Conservation (phyloP, 2,797 vertebrate species). For the Hozukius guyotensis region DNA sequence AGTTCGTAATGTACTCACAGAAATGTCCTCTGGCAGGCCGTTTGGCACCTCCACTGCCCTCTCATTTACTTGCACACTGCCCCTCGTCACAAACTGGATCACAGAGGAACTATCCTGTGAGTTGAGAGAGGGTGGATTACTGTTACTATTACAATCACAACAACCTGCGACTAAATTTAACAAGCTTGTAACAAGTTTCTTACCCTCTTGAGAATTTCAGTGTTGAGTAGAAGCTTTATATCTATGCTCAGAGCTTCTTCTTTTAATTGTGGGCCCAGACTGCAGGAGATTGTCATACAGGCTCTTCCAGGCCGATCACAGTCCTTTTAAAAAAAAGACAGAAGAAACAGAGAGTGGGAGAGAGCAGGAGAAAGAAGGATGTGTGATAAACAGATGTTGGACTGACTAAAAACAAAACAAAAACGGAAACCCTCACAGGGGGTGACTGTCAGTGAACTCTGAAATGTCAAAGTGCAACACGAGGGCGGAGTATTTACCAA, state of each 20-base stretch:
- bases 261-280: constrained; percentile 89
- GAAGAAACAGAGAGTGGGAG: background rate
- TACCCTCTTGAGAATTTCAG: constrained; percentile 96
- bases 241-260: constrained; percentile 91
- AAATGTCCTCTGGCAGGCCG: constrained; percentile 90
- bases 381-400: constrained; percentile 56
- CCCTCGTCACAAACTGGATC: constrained; percentile 94
- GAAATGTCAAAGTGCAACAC: constrained; percentile 37
- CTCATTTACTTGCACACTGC: constrained; percentile 85
- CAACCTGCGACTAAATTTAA: background rate
- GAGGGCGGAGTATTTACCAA: constrained; percentile 85
- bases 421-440: constrained; percentile 23
- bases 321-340: constrained; percentile 81
- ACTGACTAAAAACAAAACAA: constrained; percentile 8
- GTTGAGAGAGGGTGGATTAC: background rate
- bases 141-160: background rate
- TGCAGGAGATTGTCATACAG: constrained; percentile 90
- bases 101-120: constrained; percentile 94
- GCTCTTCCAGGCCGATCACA: constrained; percentile 91
- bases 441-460: constrained; percentile 32
- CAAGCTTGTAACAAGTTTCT: background rate
- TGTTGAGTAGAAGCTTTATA: constrained; percentile 93
- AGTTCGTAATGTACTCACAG: constrained; percentile 83
- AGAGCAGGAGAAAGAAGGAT: background rate
- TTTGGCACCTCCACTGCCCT: constrained; percentile 87